Percentiles rank a stretch among this genome's conserved stretches.
Evolutionary conservation across 2,888 invertebrate genomes (phyloP).

Genomic region (Callyntrura sp.): DNA sequence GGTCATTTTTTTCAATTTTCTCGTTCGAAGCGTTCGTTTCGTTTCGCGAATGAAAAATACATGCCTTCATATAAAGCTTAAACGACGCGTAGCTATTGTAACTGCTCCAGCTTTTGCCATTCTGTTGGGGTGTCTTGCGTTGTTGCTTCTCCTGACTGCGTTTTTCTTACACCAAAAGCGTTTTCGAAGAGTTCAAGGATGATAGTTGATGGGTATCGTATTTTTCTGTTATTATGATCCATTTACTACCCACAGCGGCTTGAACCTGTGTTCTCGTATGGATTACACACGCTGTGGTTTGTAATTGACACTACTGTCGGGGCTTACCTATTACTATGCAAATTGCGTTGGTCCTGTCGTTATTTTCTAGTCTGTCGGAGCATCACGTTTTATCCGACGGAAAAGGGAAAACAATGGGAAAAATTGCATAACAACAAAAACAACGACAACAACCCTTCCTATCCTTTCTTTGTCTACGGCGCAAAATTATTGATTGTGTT

Average conservation of each 20-base stretch:
- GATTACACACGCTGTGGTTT: neutral
- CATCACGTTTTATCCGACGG: too few relatives aligned
- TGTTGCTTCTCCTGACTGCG: neutral
- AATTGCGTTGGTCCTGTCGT: neutral
- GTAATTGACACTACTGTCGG: neutral
- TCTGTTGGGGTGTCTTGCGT: neutral
- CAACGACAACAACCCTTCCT: too few relatives aligned
- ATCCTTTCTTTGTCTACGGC: too few relatives aligned
- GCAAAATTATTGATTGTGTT: too few relatives aligned
- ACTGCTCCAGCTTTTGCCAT: neutral
- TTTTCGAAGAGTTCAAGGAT: neutral
- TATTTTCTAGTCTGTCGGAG: neutral
- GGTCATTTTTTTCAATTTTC: constrained; percentile 26
- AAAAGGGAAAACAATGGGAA: too few relatives aligned
- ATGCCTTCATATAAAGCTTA: neutral
- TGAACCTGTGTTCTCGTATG: neutral
- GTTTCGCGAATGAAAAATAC: constrained; percentile 36
- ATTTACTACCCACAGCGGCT: neutral
- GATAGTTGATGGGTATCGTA: neutral
- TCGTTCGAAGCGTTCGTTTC: neutral
- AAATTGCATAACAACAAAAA: too few relatives aligned
- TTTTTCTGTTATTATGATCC: neutral
- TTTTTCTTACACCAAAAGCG: neutral
- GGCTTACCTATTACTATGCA: neutral
- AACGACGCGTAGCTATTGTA: neutral